phyloP scores from a whole-genome alignment of 2,888 invertebrate genomes.

The Plebejus anna region DNA sequence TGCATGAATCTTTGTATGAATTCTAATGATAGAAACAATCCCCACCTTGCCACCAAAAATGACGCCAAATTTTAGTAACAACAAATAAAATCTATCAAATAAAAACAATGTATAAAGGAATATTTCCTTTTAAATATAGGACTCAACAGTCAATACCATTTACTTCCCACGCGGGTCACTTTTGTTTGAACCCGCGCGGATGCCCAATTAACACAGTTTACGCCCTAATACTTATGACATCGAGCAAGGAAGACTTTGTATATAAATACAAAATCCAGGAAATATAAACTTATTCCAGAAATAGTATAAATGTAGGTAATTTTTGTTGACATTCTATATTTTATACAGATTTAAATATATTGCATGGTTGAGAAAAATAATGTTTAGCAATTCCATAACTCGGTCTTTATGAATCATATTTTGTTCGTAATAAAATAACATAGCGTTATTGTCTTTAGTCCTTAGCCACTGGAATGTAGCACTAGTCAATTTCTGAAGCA shows the following conservation, averaged over 20 bases:
- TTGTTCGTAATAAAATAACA: not conserved
- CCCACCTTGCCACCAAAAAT: not conserved
- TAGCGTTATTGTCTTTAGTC: not conserved
- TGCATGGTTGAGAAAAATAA: not conserved
- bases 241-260: not conserved
- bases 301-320: not conserved
- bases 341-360: not conserved
- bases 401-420: not conserved
- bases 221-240: not conserved
- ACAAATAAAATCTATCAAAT: slow-evolving; percentile 1
- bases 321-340: not conserved
- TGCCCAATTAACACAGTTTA: too few relatives aligned
- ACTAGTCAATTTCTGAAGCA: not conserved
- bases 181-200: too few relatives aligned
- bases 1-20: slow-evolving; percentile 52
- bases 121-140: not conserved
- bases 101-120: not conserved
- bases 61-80: not conserved
- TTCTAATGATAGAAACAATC: slow-evolving; percentile 22
- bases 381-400: not conserved
- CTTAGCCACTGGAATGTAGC: not conserved
- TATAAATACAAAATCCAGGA: slow-evolving; percentile 1
- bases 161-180: too few relatives aligned
- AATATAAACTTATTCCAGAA: not conserved
- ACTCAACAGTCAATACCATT: not conserved